A percentile compares a stretch with the other conserved stretches of the same genome.
Conservation (phyloP, 2,888 invertebrate genomes). For the Phalera bucephala region DNA sequence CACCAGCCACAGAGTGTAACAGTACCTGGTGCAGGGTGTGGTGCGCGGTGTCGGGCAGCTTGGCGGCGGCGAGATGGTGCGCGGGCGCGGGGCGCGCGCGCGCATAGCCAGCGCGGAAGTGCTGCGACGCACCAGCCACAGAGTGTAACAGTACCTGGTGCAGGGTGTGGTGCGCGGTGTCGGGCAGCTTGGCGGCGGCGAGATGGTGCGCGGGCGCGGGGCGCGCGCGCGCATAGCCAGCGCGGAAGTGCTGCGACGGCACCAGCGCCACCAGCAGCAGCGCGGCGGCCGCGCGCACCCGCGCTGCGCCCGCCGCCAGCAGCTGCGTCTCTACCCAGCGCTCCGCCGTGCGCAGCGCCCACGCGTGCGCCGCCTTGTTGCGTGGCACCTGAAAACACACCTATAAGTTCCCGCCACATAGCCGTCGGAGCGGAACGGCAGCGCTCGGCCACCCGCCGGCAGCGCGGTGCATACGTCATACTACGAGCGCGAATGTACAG, state of each 20-base stretch:
- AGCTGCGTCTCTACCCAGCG: slow-evolving; percentile 96
- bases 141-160: too few relatives aligned
- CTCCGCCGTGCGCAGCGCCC: slow-evolving; percentile 96
- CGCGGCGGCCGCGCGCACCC: slow-evolving; percentile 94
- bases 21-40: slow-evolving; percentile 51
- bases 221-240: slow-evolving; percentile 89
- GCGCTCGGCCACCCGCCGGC: too few relatives aligned
- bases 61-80: slow-evolving; percentile 61
- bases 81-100: slow-evolving; percentile 79
- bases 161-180: slow-evolving; percentile 77
- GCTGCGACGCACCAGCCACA: too few relatives aligned
- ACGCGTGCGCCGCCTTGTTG: slow-evolving; percentile 94
- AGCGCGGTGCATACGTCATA: too few relatives aligned
- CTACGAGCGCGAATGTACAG: too few relatives aligned
- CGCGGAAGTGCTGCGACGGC: slow-evolving; percentile 94
- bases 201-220: slow-evolving; percentile 74
- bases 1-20: too few relatives aligned
- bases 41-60: slow-evolving; percentile 77
- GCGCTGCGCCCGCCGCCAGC: slow-evolving; percentile 91
- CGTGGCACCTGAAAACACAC: slow-evolving; percentile 85
- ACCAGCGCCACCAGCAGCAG: slow-evolving; percentile 94
- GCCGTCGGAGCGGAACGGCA: too few relatives aligned
- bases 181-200: slow-evolving; percentile 58
- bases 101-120: too few relatives aligned
- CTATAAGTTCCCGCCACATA: too few relatives aligned